Conservation (phyloP, 2,113 vertebrate species). For the Cyprinus carpio region DNA sequence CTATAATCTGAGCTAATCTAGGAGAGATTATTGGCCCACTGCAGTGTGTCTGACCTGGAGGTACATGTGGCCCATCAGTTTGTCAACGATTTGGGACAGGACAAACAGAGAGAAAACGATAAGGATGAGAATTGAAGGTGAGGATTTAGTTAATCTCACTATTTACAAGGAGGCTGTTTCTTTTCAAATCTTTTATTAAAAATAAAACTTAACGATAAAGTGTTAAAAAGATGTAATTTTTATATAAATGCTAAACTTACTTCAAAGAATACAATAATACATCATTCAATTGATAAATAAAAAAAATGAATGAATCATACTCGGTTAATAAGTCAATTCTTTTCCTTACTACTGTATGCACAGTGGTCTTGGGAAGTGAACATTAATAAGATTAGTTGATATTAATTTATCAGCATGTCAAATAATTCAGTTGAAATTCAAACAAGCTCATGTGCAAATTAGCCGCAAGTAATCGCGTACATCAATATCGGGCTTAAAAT, state of each 20-base stretch:
- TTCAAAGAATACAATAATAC: too few relatives aligned
- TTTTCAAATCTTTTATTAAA: background rate
- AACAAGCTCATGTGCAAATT: background rate
- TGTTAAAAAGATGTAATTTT: background rate
- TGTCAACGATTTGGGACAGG: constrained; percentile 2
- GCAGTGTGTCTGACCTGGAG: constrained; percentile 3
- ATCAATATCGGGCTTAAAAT: background rate
- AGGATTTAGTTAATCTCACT: background rate
- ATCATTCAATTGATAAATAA: background rate
- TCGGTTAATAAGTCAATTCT: background rate
- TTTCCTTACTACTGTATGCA: background rate
- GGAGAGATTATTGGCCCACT: constrained; percentile 43
- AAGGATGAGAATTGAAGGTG: background rate
- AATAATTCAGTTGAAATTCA: background rate
- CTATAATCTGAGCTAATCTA: constrained; percentile 52
- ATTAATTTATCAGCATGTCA: background rate
- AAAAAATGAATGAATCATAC: background rate
- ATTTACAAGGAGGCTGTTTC: background rate
- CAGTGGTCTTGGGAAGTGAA: background rate
- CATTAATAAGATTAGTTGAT: background rate
- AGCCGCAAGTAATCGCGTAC: background rate
- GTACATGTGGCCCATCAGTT: constrained; percentile 21
- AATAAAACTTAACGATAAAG: background rate
- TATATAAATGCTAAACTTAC: background rate
- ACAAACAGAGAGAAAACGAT: background rate